Base-by-base conservation (phyloP, 2,888 invertebrate genomes). In the Orthosia incerta region DNA sequence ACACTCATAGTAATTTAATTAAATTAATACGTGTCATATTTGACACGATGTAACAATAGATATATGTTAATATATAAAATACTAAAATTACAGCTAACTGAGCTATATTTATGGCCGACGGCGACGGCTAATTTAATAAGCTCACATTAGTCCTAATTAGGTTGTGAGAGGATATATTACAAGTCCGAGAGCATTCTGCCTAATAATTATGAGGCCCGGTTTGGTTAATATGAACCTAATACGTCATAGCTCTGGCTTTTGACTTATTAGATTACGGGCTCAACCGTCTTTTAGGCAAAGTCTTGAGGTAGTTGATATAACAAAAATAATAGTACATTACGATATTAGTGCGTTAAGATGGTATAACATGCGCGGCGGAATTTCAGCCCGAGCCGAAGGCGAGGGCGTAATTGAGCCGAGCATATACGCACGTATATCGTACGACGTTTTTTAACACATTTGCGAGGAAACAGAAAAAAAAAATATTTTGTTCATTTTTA, bases 61-160 rank as follows among this genome's bases (percentile, higher is more conserved):
- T 80, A 56, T 48, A 57, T n/a, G 31, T 56, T 3, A 48, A 48
- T 39, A 60, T 53, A 20, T 67, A 50, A 79, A 70, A 61, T 53
- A 69, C 74, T 65, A 16, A 71, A 70, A 61, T 69, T 57, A 57
- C 64, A 69, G 67, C 16, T 23, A 74, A 71, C 67, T 50, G 59
- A 68, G 65, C 76, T 48, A 57, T 79, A 83, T 74, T 84, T 83
- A 75, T 76, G 55, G 56, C 62, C 57, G 53, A 51, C 57, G 61
- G 53, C 57, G 53, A 51, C 57, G 61, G 53, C 70, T 79, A 75
- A 81, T 83, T 83, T 83, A 83, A 83, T 83, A 68, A 68, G 26
- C 68, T 71, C 67, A 75, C 65, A 79, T 71, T 79, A 80, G 65
- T 66, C 75, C 59, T 81, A 75, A 81, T 81, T 81, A 83, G 65